Conservation (phyloP, 2,888 invertebrate species). For the Galeruca laticollis region DNA sequence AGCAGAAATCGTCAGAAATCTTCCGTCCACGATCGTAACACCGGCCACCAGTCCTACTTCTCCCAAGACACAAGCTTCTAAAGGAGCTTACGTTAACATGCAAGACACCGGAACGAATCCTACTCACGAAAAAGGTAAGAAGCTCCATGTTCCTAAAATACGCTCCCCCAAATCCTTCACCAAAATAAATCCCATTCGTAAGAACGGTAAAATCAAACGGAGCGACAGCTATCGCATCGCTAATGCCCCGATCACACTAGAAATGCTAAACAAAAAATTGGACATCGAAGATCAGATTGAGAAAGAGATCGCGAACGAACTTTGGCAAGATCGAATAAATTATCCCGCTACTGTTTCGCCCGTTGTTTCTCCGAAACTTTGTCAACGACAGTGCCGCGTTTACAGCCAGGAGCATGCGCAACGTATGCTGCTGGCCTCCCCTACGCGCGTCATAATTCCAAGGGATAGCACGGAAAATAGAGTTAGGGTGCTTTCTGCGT, state of each 20-base stretch:
- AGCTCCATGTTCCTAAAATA: constrained; percentile 54
- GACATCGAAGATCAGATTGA: constrained; percentile 65
- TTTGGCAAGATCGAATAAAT: constrained; percentile 77
- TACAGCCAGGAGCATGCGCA: constrained; percentile 64
- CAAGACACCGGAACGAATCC: constrained; percentile 74
- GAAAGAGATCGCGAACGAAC: constrained; percentile 73
- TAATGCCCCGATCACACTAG: constrained; percentile 78
- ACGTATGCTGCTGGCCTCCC: constrained; percentile 67
- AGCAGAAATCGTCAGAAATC: constrained; percentile 72
- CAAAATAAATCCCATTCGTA: constrained; percentile 47
- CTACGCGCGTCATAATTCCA: constrained; percentile 75
- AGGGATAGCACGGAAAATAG: constrained; percentile 73
- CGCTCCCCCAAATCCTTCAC: constrained; percentile 50
- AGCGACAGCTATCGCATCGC: constrained; percentile 89
- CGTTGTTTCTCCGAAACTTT: constrained; percentile 69
- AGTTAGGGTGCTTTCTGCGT: constrained; percentile 75
- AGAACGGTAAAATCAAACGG: constrained; percentile 75
- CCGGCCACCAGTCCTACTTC: constrained; percentile 68
- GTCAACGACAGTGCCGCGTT: constrained; percentile 63
- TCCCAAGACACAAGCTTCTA: constrained; percentile 60
- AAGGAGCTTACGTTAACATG: constrained; percentile 80
- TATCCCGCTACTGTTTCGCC: constrained; percentile 76
- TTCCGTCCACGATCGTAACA: constrained; percentile 75
- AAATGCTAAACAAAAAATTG: constrained; percentile 67
- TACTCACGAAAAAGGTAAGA: constrained; percentile 78